Conservation (phyloP, 2,888 invertebrate species). For the Leptopilina syphax region DNA sequence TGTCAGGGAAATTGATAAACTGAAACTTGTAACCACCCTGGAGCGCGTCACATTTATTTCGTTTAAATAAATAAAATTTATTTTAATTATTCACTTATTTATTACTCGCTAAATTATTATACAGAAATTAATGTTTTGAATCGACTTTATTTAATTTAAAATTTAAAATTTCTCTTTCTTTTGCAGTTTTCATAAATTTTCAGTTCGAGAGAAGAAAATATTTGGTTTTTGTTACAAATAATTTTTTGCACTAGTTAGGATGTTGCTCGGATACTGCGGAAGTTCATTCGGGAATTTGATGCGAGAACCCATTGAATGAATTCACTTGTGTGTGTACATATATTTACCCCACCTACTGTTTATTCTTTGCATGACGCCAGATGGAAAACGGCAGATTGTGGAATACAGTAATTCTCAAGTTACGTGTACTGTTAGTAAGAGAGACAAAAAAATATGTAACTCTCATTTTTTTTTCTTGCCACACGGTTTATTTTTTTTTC, state of each 20-base stretch:
- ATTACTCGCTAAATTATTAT: too few species aligned
- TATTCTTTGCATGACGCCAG: slow-evolving; percentile 38
- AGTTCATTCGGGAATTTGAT: slow-evolving; percentile 37
- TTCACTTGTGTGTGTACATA: slow-evolving; percentile 1
- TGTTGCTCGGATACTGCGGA: slow-evolving; percentile 29
- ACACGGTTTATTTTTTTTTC: background rate
- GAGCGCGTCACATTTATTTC: too few species aligned
- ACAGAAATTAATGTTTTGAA: too few species aligned
- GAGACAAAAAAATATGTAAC: slow-evolving; percentile 7
- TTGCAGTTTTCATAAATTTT: too few species aligned
- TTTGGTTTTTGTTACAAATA: background rate
- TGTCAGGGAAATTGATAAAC: too few species aligned
- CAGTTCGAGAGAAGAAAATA: background rate
- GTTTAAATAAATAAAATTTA: too few species aligned
- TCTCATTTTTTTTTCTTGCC: background rate
- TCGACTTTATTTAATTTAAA: too few species aligned
- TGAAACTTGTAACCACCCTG: too few species aligned
- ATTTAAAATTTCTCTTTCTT: too few species aligned
- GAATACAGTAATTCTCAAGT: slow-evolving; percentile 28
- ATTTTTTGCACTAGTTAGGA: background rate
- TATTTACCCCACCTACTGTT: slow-evolving; percentile 12
- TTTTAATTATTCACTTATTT: too few species aligned
- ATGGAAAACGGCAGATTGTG: slow-evolving; percentile 36
- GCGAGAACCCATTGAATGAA: slow-evolving; percentile 38
- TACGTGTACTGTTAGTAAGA: slow-evolving; percentile 16